Evolutionary conservation across 2,797 vertebrate species (phyloP), one percentile per base, ranked within the genome.

Genomic region (Smutsia gigantea): DNA sequence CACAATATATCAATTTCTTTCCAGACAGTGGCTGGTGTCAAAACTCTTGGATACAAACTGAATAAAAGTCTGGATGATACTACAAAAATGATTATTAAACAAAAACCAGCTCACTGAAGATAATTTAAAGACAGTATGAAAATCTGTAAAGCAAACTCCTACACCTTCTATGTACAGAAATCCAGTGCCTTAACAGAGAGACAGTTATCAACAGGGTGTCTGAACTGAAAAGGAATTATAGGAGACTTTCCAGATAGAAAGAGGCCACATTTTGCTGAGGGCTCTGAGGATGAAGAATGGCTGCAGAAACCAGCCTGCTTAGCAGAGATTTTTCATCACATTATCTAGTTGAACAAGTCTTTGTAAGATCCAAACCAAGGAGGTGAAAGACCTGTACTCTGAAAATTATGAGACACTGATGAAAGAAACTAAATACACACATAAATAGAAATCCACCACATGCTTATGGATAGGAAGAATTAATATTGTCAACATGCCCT

Each of bases 61-160:
- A 27, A 81, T 68, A 92, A 88, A 68, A 31, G 39, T 42, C 15
- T 31, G 42, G 63, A 46, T 37, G 14, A 87, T 29, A 63, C 17
- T 71, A n/a, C 25, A 59, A 51, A 84, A 91, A 83, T 77, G 31
- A 31, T 81, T 75, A 79, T 61, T 79, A 92, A 96, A 91, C 72
- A 88, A 81, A 88, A 29, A 72, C 21, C 5, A 63, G 27, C 37
- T 78, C 55, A 71, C 23, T 57, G 7, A 66, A 34, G 63, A 64
- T 31, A 75, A 39, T 83, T 78, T 96, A 81, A 94, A 68, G 42
- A 63, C 15, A 61, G 42, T 23, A 49, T 68, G 27, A 49, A 83
- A 92, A 92, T 72, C 57, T 93, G 37, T 39, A 93, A 66, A 15
- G 17, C n/a, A 4, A 84, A 7, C 9, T 37, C 10, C 31, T 37